Evolutionary conservation across 2,113 vertebrate genomes (phyloP).

Genomic region (Erythrocercus mccallii): DNA sequence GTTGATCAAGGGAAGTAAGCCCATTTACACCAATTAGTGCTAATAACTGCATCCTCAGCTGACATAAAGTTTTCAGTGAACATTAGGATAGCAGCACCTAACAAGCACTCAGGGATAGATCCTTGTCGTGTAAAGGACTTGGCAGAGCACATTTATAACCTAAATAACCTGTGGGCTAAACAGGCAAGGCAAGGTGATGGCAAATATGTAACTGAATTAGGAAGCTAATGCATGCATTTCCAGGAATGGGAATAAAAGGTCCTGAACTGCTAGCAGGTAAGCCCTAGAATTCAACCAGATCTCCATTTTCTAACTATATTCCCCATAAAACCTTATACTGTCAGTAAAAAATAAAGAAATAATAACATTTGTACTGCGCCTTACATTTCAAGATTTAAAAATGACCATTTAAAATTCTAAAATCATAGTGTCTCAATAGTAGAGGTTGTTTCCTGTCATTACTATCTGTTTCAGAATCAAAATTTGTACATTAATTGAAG

Average conservation of each 20-base stretch:
- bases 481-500: not conserved
- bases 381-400: not conserved
- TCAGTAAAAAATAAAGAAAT: not conserved
- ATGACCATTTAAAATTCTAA: not conserved
- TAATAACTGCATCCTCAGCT: not conserved
- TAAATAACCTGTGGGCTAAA: not conserved
- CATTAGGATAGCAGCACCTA: not conserved
- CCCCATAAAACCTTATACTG: not conserved
- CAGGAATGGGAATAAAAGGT: not conserved
- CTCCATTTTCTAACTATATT: not conserved
- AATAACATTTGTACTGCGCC: not conserved
- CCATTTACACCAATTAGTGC: not conserved
- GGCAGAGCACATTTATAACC: not conserved
- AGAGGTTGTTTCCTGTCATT: not conserved
- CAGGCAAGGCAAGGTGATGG: not conserved
- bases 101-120: not conserved
- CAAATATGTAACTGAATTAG: not conserved
- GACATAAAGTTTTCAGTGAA: not conserved
- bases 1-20: not conserved
- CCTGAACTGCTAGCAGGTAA: not conserved
- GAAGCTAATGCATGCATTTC: not conserved
- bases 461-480: not conserved
- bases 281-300: not conserved
- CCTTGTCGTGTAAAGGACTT: not conserved
- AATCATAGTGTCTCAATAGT: not conserved